phyloP scores from a whole-genome alignment of 2,113 vertebrate species.

The Nipponia nippon region DNA sequence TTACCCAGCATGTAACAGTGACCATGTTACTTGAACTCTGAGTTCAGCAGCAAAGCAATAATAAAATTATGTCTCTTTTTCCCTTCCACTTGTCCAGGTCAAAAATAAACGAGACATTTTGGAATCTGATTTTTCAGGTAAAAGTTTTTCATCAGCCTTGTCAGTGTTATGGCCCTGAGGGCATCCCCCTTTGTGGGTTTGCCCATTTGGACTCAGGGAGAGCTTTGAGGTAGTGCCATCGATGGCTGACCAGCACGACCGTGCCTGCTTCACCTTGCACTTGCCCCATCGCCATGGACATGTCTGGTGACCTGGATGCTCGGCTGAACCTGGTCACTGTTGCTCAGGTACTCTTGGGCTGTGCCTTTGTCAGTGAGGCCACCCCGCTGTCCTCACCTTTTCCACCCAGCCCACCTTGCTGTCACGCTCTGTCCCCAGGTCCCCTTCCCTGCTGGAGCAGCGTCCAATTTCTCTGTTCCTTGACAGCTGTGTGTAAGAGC shows the following conservation, averaged over 20 bases:
- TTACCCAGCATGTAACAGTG: neutral
- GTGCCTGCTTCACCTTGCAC: neutral
- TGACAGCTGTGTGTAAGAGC: neutral
- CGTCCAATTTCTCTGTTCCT: neutral
- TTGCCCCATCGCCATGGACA: neutral
- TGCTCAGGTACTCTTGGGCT: neutral
- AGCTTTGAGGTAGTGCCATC: neutral
- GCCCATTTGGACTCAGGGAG: neutral
- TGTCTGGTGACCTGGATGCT: neutral
- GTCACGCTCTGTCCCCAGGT: rapidly evolving
- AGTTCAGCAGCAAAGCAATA: neutral
- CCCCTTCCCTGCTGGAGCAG: neutral
- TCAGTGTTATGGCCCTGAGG: neutral
- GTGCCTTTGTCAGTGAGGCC: neutral
- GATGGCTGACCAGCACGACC: neutral
- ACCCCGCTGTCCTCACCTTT: neutral
- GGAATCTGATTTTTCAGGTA: neutral
- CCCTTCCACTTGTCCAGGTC: neutral
- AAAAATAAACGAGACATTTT: neutral
- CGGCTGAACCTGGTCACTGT: neutral
- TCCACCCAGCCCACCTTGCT: neutral
- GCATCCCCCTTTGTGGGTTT: neutral
- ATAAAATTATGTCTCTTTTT: neutral
- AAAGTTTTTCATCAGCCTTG: neutral
- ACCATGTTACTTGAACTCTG: neutral